Base-by-base conservation (phyloP, 2,113 vertebrate species). In the Fulica atra region DNA sequence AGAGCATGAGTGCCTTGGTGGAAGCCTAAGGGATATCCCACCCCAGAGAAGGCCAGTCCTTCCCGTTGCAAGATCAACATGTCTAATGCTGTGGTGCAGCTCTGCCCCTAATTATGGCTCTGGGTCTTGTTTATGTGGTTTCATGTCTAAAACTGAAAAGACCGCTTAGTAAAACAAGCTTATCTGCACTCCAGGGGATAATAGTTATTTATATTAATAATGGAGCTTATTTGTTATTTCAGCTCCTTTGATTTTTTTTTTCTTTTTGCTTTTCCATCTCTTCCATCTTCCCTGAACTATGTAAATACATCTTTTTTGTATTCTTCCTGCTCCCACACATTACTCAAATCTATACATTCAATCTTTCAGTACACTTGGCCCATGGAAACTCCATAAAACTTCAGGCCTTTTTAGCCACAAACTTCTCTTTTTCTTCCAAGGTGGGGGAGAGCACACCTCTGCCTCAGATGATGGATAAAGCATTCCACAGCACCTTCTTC, bases 191-290 rank as follows among this genome's bases (percentile, higher is more conserved):
- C 60, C 42, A 86, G 82, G 82, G 76, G 28, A 94, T 78, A 83
- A 78, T n/a, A 56, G 51, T 83, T 94, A 84, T 88, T 96, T 92
- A 68, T 93, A 84, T 92, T 93, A 90, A 86, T 93, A 96, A 84
- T 57, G 64, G 35, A 86, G 16, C 13, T 61, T 88, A 88, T 92
- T 93, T 93, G 60, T 59, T 93, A 42, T 89, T 92, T 94, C 65
- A 84, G 10, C 23, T 94, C 29, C 53, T 94, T 89, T 80, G 70
- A 71, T 79, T 61, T 81, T 70, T 38, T 69, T 56, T 72, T 53
- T 46, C 48, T 42, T 72, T 53, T 44, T 7, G 5, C 16, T 91
- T 96, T 88, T 54, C 46, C 56, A 60, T 64, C 48, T 84, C 35
- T 81, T 82, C 56, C 20, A 69, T 78, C 72, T 93, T 86, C 79